Base-by-base conservation (phyloP, 2,797 vertebrate genomes). In the Crypturellus tataupa region DNA sequence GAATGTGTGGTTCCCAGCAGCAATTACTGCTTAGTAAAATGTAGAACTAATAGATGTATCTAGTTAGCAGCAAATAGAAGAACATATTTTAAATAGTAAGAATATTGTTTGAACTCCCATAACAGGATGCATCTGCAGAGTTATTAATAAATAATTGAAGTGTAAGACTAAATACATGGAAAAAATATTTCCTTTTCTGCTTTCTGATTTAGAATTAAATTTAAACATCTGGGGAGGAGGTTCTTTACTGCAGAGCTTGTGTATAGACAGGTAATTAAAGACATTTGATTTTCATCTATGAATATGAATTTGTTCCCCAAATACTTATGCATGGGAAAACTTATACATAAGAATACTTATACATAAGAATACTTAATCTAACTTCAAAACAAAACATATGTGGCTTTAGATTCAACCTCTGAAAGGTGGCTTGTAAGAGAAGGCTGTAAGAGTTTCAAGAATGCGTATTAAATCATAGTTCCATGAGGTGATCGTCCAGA, bases 131-230 rank as follows among this genome's bases (percentile, higher is more conserved):
- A 67, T 83, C 81, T 78, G 58, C 78, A 80, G 89, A 58, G 79
- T 87, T 90, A 60, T 94, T 95, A 89, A 87, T 85, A 79, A 87
- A 76, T 83, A 78, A 89, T 85, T 89, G n/a, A 18, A 21, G 58
- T 24, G 55, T 83, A 79, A 95, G 93, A 86, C 78, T 63, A 91
- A 93, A 83, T 87, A 70, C 44, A 65, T 59, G 80, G 82, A 92
- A 92, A 87, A 88, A 87, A 88, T 84, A 60, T 69, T 93, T 94
- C 53, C 77, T 64, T 88, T 90, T 83, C 79, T 89, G 70, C 47
- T 89, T 92, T 46, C 55, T 83, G 79, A 85, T 82, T 90, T 96
- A 69, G 65, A 65, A 69, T 44, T 65, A 68, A 59, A 24, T 76
- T 88, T 77, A 62, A 82, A 56, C 31, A 19, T 60, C 75, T 69